Conservation (phyloP, 2,797 vertebrate genomes). For the Gobio occitaniae region DNA sequence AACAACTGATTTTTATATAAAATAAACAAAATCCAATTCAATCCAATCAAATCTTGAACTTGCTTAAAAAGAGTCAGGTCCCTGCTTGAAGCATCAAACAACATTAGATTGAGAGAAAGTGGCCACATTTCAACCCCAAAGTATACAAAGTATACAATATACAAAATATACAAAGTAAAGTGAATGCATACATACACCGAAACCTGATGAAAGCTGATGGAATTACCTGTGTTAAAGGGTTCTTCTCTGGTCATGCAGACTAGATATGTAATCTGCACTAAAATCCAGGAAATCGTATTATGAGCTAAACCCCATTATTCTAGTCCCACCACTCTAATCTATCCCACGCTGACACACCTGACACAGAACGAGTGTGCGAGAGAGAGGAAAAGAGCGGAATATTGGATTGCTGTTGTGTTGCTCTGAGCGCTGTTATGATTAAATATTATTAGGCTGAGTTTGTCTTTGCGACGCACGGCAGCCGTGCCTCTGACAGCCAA, state of each 20-base stretch:
- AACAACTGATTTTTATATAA: background rate
- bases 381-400: slow-evolving; percentile 38
- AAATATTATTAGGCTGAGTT: slow-evolving; percentile 40
- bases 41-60: background rate
- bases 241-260: slow-evolving; percentile 39
- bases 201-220: slow-evolving; percentile 28
- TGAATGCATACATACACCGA: slow-evolving; percentile 7
- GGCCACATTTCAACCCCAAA: background rate
- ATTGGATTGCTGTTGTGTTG: slow-evolving; percentile 29
- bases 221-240: slow-evolving; percentile 42
- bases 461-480: slow-evolving; percentile 4
- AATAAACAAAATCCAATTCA: background rate
- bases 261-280: slow-evolving; percentile 47
- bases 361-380: slow-evolving; percentile 5
- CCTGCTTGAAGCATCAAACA: too few species aligned
- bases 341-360: slow-evolving; percentile 34
- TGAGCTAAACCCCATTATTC: slow-evolving; percentile 50
- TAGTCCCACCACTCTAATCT: slow-evolving; percentile 69
- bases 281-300: slow-evolving; percentile 59
- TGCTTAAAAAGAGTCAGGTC: background rate
- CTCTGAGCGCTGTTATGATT: slow-evolving; percentile 30
- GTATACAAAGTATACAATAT: background rate
- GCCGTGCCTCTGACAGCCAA: slow-evolving; percentile 22
- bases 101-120: too few species aligned
- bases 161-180: too few species aligned